A percentile compares a stretch with the other conserved stretches of the same genome.
Conservation (phyloP, 2,113 vertebrate species). For the Octodon degus region DNA sequence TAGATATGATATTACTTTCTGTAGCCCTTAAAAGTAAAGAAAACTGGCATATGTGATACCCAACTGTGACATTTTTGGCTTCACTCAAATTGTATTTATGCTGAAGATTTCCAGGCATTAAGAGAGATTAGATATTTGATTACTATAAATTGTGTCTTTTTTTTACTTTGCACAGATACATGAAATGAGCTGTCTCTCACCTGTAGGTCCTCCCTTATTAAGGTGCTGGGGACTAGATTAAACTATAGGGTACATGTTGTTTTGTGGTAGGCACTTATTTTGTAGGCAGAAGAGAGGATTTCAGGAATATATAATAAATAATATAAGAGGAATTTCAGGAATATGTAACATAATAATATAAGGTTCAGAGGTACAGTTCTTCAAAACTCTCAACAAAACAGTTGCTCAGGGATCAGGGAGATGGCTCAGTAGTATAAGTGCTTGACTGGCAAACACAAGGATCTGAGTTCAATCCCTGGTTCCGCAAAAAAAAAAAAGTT, state of each 20-base stretch:
- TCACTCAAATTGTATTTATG: slow-evolving; percentile 16
- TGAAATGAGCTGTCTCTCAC: neutral
- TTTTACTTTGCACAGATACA: neutral
- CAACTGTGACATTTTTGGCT: neutral
- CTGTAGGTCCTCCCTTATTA: neutral
- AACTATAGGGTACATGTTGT: neutral
- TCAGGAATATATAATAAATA: slow-evolving; percentile 26
- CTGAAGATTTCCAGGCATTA: neutral
- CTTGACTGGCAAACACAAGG: no score
- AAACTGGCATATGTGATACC: neutral
- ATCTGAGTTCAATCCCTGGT: no score
- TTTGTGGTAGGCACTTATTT: neutral
- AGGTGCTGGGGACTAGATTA: neutral
- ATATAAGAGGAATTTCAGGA: neutral
- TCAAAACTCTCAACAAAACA: neutral
- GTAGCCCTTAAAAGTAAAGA: neutral
- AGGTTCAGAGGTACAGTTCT: neutral
- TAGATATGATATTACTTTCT: neutral
- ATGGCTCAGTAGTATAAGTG: no score
- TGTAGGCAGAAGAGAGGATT: neutral
- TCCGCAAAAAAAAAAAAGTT: no score
- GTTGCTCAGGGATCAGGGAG: no score
- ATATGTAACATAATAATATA: neutral
- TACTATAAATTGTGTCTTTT: neutral
- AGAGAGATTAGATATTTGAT: neutral